Base-by-base conservation (phyloP, 1,140 invertebrate species). In the Drosophila sproati region DNA sequence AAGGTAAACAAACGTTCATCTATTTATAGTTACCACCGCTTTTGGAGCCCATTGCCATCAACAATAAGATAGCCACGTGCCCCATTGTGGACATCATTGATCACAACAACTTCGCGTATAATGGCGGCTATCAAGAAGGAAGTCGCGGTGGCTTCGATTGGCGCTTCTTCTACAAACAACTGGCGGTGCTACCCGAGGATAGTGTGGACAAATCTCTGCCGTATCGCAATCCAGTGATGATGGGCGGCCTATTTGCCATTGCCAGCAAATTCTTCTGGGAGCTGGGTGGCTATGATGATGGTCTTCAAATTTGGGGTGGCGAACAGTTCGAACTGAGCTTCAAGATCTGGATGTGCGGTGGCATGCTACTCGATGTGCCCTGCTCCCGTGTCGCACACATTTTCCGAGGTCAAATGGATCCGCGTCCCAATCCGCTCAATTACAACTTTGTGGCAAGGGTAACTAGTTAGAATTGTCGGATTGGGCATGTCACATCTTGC, bases 271-370 rank as follows among this genome's bases (percentile, higher is more conserved):
- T 97, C 90, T 99, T 99, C 93, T 99, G 98, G 96, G 97, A 99
- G 93, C 93, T 99, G 64, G 98, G 98, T 6, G 97, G 97, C 2
- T 99, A 99, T 90, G 98, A 99, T 93, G 95, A 95, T 28, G 95
- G 96, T 31, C 95, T 99, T 86, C 98, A 97, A 73, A 96, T 96
- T 93, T 99, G 98, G 98, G 98, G 98, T 35, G 98, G 98, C 10
- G 98, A 99, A 92, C 99, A 99, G 88, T 96, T 99, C 68, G 98
- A 99, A 93, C 94, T 99, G 57, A 99, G 98, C 52, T 99, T 99
- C 81, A 98, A 99, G 93, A 97, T 98, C 52, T 97, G 96, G 96
- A 96, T 96, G 91, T 96, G 96, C 75, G 98, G 94, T 93, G 99
- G 99, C 87, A 96, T 96, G 94, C 97, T 97, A 97, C 95, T 94